A percentile compares a stretch with the other conserved stretches of the same genome.
These are phyloP conservation scores for Drosophila grimshawi DNA, from an alignment of 1,140 invertebrate species.

Conservation along the genomic window DNA sequence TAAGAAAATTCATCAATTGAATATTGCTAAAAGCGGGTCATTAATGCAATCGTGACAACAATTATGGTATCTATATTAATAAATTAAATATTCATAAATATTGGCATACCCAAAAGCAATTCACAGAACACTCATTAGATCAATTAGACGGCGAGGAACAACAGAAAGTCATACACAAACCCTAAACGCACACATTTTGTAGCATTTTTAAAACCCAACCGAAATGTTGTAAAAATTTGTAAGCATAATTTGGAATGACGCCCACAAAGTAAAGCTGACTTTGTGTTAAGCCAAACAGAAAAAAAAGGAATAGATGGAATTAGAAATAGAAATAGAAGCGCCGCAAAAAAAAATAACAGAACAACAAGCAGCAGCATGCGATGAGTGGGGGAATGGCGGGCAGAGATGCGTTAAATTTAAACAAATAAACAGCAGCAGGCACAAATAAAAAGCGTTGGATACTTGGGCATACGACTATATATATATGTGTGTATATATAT, in stretches of 20 bases:
- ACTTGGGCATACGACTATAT: slow-evolving; percentile 14
- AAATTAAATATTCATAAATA: neutral
- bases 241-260: slow-evolving; percentile 30
- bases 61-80: neutral
- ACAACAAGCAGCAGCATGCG: slow-evolving; percentile 1
- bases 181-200: slow-evolving; percentile 2
- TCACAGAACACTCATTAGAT: slow-evolving; percentile 12
- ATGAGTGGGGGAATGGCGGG: slow-evolving; percentile 4
- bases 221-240: slow-evolving; percentile 27
- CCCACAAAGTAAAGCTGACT: slow-evolving; percentile 39
- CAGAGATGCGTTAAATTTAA: slow-evolving; percentile 75
- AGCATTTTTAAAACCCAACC: slow-evolving; percentile 6
- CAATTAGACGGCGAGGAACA: slow-evolving; percentile 1
- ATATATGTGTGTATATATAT: neutral
- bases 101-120: no score
- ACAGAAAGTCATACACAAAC: neutral
- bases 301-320: slow-evolving; percentile 27
- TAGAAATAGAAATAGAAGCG: slow-evolving; percentile 46
- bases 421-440: slow-evolving; percentile 78
- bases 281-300: slow-evolving; percentile 20
- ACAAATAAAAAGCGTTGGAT: slow-evolving; percentile 65
- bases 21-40: neutral
- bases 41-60: neutral
- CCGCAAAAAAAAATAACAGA: slow-evolving; percentile 18
- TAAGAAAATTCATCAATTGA: neutral